phyloP scores from a whole-genome alignment of 2,888 invertebrate genomes.

The Leptinotarsa rubiginosa region DNA sequence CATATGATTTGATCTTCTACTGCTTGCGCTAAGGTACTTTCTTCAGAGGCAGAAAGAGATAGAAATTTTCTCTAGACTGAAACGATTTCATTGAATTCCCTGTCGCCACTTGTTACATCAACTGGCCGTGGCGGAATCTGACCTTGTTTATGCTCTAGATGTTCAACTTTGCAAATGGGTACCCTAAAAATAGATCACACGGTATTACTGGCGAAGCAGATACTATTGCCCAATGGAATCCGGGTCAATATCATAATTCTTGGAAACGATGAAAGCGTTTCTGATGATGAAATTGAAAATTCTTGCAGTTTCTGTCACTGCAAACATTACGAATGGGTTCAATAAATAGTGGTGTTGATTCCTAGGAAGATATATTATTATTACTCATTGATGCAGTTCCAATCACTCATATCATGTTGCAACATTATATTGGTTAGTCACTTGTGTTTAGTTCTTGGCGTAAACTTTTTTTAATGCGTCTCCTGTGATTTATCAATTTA shows the following conservation, averaged over 20 bases:
- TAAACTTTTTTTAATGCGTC: no score
- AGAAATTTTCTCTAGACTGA: not conserved
- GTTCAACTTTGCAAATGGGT: not conserved
- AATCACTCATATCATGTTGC: no score
- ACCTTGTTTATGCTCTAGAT: constrained; percentile 13
- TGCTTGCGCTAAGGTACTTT: no score
- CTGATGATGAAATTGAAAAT: not conserved
- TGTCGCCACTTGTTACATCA: not conserved
- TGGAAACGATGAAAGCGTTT: not conserved
- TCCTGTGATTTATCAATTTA: no score
- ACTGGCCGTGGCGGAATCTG: not conserved
- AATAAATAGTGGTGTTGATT: no score
- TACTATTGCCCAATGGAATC: not conserved
- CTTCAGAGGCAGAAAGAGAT: no score
- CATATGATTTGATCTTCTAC: no score
- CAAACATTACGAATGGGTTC: no score
- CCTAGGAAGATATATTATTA: no score
- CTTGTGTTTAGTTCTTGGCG: no score
- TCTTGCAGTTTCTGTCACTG: not conserved
- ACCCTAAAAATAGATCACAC: constrained; percentile 7
- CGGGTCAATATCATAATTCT: constrained; percentile 17
- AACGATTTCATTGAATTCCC: not conserved
- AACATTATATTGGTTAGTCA: no score
- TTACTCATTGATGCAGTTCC: no score
- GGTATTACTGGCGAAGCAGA: not conserved